Percentiles rank a stretch among this genome's conserved stretches.
Conservation (phyloP, 2,888 invertebrate species). For the Scaptomyza caliginosa region DNA sequence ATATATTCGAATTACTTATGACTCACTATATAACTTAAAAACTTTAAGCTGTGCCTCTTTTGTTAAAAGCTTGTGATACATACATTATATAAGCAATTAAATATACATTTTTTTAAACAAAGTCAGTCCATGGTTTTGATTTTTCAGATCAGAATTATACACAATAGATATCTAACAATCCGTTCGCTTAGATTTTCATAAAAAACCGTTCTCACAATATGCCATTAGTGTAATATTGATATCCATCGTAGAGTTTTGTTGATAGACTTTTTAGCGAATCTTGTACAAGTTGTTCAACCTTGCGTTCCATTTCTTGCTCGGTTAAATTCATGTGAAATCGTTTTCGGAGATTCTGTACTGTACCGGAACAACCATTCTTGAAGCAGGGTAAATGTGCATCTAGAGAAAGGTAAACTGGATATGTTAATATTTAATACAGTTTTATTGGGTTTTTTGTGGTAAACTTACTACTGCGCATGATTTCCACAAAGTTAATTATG, state of each 20-base stretch:
- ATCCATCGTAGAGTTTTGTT: slow-evolving; percentile 99
- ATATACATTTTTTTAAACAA: slow-evolving; percentile 46
- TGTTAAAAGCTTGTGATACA: slow-evolving; percentile 11
- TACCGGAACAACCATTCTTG: slow-evolving; percentile 93
- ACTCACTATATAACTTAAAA: no score
- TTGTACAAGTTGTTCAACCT: slow-evolving; percentile 97
- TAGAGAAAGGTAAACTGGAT: slow-evolving; percentile 79
- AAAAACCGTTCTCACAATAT: slow-evolving; percentile 87
- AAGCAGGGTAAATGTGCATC: slow-evolving; percentile 98
- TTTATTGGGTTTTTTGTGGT: neutral
- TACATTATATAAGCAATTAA: slow-evolving; percentile 24
- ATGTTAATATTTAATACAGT: no score
- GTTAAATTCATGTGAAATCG: slow-evolving; percentile 97
- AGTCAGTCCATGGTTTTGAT: slow-evolving; percentile 75
- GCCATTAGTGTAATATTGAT: slow-evolving; percentile 99
- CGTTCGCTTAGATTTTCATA: slow-evolving; percentile 83
- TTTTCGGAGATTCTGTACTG: slow-evolving; percentile 95
- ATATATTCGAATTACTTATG: neutral
- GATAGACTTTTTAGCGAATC: slow-evolving; percentile 98
- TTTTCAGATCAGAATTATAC: slow-evolving; percentile 53
- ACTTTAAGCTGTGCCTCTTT: neutral
- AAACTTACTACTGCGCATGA: slow-evolving; percentile 96
- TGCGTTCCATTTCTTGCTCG: slow-evolving; percentile 95
- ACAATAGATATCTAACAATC: slow-evolving; percentile 24
- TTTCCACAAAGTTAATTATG: slow-evolving; percentile 97